Conservation (phyloP, 2,797 vertebrate genomes). For the Poliocrania exsul region DNA sequence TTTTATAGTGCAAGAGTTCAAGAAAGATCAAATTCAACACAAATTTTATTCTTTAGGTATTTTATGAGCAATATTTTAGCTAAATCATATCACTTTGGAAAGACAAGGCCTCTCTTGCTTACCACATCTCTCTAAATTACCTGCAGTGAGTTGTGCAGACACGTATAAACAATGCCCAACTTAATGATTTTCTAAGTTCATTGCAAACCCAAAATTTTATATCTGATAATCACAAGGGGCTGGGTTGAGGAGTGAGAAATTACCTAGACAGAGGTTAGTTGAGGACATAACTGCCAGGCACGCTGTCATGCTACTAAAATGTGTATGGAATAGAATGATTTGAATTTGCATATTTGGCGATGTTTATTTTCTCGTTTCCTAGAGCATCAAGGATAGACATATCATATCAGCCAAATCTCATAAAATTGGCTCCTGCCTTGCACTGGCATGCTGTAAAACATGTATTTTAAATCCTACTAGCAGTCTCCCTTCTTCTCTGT, state of each 20-base stretch:
- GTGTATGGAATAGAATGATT: neutral
- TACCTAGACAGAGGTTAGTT: neutral
- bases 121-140: neutral
- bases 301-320: neutral
- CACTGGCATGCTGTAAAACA: neutral
- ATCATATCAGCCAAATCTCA: neutral
- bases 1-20: neutral
- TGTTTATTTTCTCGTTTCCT: slow-evolving; percentile 19
- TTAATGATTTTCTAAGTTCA: neutral
- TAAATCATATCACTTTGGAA: neutral
- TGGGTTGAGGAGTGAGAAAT: neutral
- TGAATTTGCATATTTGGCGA: slow-evolving; percentile 4
- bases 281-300: neutral
- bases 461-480: slow-evolving; percentile 6
- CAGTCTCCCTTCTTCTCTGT: slow-evolving; percentile 20
- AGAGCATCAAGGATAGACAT: neutral
- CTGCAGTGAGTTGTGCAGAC: neutral
- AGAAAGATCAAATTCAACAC: neutral
- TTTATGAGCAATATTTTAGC: neutral
- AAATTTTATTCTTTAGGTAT: neutral
- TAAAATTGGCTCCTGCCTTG: slow-evolving; percentile 28
- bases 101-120: neutral
- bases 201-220: neutral
- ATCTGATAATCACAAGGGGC: neutral
- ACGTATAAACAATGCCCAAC: neutral